These are phyloP conservation scores for Amblyjoppa fuscipennis DNA, from an alignment of 2,888 invertebrate genomes.

Conservation along the genomic window DNA sequence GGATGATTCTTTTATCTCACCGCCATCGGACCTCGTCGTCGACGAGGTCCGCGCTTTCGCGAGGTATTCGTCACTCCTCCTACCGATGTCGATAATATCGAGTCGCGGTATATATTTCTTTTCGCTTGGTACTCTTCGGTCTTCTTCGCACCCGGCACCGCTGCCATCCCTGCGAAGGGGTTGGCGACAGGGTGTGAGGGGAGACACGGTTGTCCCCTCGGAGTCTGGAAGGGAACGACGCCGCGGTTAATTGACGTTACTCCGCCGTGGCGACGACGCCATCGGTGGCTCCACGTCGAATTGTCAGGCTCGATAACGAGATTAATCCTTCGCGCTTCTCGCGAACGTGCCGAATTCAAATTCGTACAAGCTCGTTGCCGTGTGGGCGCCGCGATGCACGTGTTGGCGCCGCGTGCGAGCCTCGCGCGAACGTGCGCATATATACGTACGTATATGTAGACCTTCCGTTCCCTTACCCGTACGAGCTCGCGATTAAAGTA, in stretches of 20 bases:
- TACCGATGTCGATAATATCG: constrained; percentile 59
- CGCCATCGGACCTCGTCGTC: background rate
- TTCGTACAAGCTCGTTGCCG: constrained; percentile 61
- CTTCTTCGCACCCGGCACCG: constrained; percentile 11
- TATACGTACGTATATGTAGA: background rate
- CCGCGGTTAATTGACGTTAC: constrained; percentile 66
- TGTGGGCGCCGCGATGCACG: constrained; percentile 43
- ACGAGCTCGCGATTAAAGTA: constrained; percentile 42
- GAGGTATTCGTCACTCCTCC: constrained; percentile 9
- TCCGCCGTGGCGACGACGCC: constrained; percentile 54
- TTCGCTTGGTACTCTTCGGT: constrained; percentile 16
- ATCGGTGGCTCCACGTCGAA: constrained; percentile 59
- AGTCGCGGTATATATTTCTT: constrained; percentile 40
- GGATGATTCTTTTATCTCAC: background rate
- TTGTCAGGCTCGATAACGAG: constrained; percentile 69
- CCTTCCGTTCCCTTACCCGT: constrained; percentile 17
- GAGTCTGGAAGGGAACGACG: constrained; percentile 51
- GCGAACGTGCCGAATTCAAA: constrained; percentile 73
- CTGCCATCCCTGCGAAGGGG: constrained; percentile 24
- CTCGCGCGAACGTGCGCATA: constrained; percentile 15
- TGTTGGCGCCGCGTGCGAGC: constrained; percentile 61
- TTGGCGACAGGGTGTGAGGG: constrained; percentile 16
- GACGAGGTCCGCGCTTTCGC: constrained; percentile 6
- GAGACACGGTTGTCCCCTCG: constrained; percentile 41
- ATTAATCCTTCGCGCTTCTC: constrained; percentile 68